Evolutionary conservation across 1,140 invertebrate genomes (phyloP), one percentile per base, ranked within the genome.

Genomic region (Achroia grisella): DNA sequence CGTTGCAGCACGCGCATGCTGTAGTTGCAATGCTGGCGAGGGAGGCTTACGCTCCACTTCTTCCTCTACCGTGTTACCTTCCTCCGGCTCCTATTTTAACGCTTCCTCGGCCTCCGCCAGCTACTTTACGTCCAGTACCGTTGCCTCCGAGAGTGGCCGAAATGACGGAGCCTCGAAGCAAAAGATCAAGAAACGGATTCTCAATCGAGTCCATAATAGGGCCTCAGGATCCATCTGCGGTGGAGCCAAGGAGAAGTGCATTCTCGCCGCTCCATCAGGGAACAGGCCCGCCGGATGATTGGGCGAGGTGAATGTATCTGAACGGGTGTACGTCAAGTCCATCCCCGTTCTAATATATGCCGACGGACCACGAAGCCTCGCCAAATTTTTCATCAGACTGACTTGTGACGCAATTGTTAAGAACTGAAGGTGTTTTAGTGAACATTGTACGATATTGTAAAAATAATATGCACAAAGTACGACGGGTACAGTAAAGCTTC

Each of bases 131-230:
- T 8, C 83, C 83, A 0, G 78, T 85, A 0, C 81, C 85, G 2
- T 51, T 84, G 2, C 78, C 82, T 4, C 80, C 76, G 32, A 51
- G 77, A 37, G 50, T 80, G 8, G 50, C 67, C 0, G 76, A 82
- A 27, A 74, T 57, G 4, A 81, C 76, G 1, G 81, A 85, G 1
- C 66, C 75, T 9, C 50, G 79, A 11, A 60, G 55, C 35, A 85
- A 85, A 44, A 62, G 83, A 48, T 79, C 80, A 4, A 52, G 86
- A 8, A 84, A 87, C 42, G 86, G 83, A n/a, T 87, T 86, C 45
- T 87, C 86, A 0, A 87, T 87, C 28, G 85, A 86, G 44, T 87
- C 85, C 8, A 79, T 87, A 23, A 80, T 87, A 11, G 79, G 79
- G 4, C 74, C 68, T 0, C 69, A 78, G 33, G 75, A 83, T 4